Evolutionary conservation across 1,140 invertebrate genomes (phyloP).

Genomic region (Drosophila novamexicana): DNA sequence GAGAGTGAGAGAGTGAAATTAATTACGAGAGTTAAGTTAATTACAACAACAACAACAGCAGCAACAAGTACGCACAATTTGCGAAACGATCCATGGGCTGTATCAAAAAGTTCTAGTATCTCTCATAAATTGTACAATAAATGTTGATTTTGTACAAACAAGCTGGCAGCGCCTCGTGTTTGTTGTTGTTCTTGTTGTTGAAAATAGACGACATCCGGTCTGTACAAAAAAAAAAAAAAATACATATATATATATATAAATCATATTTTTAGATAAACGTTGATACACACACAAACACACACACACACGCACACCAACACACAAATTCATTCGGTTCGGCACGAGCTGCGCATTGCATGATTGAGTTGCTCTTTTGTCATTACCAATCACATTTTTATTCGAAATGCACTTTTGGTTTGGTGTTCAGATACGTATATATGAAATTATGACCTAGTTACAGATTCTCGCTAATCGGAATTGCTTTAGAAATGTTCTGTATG

Average conservation of each 20-base stretch:
- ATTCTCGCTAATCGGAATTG: too few species aligned
- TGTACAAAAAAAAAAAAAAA: slow-evolving; percentile 46
- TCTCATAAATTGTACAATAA: slow-evolving; percentile 52
- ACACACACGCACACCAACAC: neutral
- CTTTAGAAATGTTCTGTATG: too few species aligned
- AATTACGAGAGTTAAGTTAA: slow-evolving; percentile 57
- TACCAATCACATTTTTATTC: slow-evolving; percentile 18
- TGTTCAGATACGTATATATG: slow-evolving; percentile 1
- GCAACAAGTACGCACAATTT: slow-evolving; percentile 15
- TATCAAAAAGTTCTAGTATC: slow-evolving; percentile 57
- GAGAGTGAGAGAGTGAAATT: slow-evolving; percentile 34
- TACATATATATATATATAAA: slow-evolving; percentile 61
- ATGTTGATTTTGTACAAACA: slow-evolving; percentile 50
- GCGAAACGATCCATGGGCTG: slow-evolving; percentile 7
- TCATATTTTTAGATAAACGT: slow-evolving; percentile 82
- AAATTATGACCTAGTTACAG: neutral
- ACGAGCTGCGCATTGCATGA: slow-evolving; percentile 16
- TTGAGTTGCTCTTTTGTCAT: slow-evolving; percentile 29
- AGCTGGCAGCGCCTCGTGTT: slow-evolving; percentile 16
- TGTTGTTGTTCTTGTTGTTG: slow-evolving; percentile 61
- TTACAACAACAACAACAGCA: slow-evolving; percentile 21
- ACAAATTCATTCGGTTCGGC: neutral
- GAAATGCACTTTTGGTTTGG: slow-evolving; percentile 10
- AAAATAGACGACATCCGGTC: slow-evolving; percentile 84
- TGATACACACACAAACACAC: slow-evolving; percentile 49